These are phyloP conservation scores for Syngnathus acus DNA, from an alignment of 2,797 vertebrate genomes.

Conservation along the genomic window DNA sequence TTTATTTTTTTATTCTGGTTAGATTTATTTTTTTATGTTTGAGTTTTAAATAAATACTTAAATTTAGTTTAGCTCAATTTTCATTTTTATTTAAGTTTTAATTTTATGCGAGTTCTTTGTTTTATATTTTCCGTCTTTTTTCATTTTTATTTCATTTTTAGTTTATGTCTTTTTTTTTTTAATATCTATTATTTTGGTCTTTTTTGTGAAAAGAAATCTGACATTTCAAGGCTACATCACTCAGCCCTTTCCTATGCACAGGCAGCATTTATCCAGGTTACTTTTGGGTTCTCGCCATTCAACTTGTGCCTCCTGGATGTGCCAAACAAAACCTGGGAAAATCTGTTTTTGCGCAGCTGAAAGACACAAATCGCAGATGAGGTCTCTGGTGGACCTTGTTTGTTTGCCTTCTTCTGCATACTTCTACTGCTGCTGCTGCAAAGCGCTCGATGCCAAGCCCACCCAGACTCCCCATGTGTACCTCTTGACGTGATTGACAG, in stretches of 20 bases:
- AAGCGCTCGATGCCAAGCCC: slow-evolving; percentile 2
- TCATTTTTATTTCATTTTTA: too few relatives aligned
- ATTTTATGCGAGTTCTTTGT: too few relatives aligned
- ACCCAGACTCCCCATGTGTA: neutral
- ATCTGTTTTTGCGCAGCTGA: neutral
- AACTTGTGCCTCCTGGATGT: neutral
- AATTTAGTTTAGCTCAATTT: too few relatives aligned
- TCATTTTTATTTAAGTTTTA: too few relatives aligned
- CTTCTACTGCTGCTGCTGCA: neutral
- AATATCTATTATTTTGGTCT: neutral
- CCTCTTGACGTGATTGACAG: neutral
- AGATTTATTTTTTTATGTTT: too few relatives aligned
- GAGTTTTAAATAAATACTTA: too few relatives aligned
- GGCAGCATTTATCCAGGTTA: neutral
- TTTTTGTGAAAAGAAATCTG: neutral
- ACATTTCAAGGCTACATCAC: neutral
- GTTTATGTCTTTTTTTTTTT: neutral
- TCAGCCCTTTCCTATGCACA: neutral
- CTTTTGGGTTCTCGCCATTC: neutral
- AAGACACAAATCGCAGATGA: slow-evolving; percentile 5
- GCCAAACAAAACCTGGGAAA: slow-evolving; percentile 3
- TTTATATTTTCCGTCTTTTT: too few relatives aligned
- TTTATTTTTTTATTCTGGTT: neutral
- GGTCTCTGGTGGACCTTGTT: slow-evolving; percentile 2
- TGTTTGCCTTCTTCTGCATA: neutral